Conservation (phyloP, 2,113 vertebrate genomes). For the Aramus guarauna region DNA sequence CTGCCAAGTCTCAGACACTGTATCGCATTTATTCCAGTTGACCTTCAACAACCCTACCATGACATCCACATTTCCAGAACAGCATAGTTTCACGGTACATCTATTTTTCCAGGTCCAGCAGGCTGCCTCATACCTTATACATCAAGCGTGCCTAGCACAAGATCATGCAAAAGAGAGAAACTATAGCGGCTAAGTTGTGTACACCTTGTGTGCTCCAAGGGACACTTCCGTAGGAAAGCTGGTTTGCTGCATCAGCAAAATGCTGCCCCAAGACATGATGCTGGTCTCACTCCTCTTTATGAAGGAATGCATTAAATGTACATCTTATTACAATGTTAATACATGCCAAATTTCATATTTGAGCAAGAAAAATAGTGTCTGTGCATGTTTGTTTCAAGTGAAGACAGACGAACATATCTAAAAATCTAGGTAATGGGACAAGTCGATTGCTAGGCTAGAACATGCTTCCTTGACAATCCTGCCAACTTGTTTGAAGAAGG, state of each 20-base stretch:
- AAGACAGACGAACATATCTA: not conserved
- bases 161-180: not conserved
- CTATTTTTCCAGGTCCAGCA: not conserved
- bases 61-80: not conserved
- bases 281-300: not conserved
- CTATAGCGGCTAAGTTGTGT: not conserved
- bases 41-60: not conserved
- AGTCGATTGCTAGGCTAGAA: not conserved
- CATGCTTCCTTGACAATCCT: not conserved
- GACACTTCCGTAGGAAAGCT: not conserved
- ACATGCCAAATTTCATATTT: not conserved
- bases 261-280: not conserved
- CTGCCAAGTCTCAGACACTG: not conserved
- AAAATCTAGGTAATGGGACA: not conserved
- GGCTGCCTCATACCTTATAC: not conserved
- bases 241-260: not conserved
- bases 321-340: not conserved
- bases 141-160: not conserved
- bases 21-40: not conserved
- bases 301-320: not conserved
- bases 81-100: rapidly evolving
- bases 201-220: not conserved
- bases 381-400: too few relatives aligned
- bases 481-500: not conserved
- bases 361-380: not conserved